Conservation (phyloP, 2,797 vertebrate genomes). For the Euphonia xanthogaster region DNA sequence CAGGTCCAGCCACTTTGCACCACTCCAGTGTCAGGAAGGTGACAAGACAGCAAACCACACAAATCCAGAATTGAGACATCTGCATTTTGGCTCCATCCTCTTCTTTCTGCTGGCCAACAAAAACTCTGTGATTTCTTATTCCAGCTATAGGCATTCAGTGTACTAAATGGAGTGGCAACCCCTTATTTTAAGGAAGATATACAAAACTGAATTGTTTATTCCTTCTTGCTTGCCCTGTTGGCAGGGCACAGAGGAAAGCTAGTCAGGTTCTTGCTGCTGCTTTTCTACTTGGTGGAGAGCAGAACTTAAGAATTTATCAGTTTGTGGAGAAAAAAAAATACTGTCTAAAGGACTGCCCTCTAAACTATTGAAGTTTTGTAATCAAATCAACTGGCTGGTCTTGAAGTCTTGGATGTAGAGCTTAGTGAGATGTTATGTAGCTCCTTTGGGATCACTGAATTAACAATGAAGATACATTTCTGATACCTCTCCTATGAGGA, state of each 20-base stretch:
- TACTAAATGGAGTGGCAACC: neutral
- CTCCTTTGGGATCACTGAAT: neutral
- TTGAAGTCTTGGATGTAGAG: neutral
- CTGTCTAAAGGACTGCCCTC: neutral
- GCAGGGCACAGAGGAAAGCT: neutral
- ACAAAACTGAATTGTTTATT: neutral
- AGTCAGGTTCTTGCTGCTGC: neutral
- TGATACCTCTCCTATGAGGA: neutral
- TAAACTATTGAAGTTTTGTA: neutral
- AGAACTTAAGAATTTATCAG: neutral
- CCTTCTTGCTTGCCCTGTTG: neutral
- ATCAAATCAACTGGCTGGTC: neutral
- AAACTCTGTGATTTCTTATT: neutral
- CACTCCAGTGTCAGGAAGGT: neutral
- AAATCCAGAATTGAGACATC: neutral
- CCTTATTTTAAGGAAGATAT: neutral
- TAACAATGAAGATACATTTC: neutral
- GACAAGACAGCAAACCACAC: neutral
- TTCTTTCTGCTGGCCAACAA: neutral
- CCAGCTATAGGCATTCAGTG: neutral
- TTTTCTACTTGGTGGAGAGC: neutral
- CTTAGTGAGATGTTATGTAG: neutral
- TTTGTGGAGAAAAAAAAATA: neutral
- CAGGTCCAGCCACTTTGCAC: neutral
- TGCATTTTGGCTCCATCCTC: neutral